Evolutionary conservation across 2,797 vertebrate species (phyloP).

Genomic region (Loriculus beryllinus): DNA sequence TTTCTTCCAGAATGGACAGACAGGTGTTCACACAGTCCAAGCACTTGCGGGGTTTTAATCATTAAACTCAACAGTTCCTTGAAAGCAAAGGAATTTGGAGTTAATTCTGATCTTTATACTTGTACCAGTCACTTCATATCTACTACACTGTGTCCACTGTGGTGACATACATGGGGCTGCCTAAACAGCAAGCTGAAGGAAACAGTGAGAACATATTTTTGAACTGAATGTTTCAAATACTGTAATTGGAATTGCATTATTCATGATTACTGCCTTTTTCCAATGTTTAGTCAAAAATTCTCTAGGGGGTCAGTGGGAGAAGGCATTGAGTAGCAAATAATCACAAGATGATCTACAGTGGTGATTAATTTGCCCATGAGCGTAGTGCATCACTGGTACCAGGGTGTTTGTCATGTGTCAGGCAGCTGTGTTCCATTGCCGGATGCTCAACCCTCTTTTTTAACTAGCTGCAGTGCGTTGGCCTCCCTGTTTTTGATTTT

Average conservation of each 20-base stretch:
- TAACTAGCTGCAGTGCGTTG: neutral
- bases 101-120: neutral
- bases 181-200: neutral
- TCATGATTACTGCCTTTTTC: neutral
- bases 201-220: neutral
- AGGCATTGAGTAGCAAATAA: neutral
- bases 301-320: neutral
- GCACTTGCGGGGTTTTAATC: slow-evolving; percentile 35
- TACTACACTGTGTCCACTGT: neutral
- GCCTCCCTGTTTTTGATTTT: neutral
- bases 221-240: neutral
- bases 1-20: neutral
- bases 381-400: neutral
- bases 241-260: neutral
- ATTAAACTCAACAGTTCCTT: slow-evolving; percentile 57
- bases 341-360: neutral
- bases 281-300: neutral
- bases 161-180: neutral
- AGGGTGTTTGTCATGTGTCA: neutral
- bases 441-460: neutral
- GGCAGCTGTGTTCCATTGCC: neutral
- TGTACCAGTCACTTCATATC: neutral
- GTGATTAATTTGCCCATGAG: neutral
- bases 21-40: slow-evolving; percentile 43
- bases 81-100: slow-evolving; percentile 42